phyloP scores from a whole-genome alignment of 2,888 invertebrate species.

The Nomada lathburiana region DNA sequence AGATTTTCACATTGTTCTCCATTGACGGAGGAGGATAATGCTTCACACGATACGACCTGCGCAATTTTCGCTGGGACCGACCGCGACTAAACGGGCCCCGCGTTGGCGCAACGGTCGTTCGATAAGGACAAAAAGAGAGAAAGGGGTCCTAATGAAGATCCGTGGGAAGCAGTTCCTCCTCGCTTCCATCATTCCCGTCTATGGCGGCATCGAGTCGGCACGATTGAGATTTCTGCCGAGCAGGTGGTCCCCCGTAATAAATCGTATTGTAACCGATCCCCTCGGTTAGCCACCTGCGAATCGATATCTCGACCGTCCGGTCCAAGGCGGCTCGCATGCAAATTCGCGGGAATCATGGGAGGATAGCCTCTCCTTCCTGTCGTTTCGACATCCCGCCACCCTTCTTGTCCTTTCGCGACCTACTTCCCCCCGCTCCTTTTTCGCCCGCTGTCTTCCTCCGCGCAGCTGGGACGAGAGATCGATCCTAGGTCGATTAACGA shows the following conservation, averaged over 20 bases:
- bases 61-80: no score
- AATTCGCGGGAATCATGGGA: slow-evolving; percentile 72
- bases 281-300: slow-evolving; percentile 80
- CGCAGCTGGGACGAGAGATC: slow-evolving; percentile 11
- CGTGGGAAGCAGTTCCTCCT: slow-evolving; percentile 62
- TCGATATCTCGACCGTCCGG: slow-evolving; percentile 78
- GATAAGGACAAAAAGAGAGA: not conserved
- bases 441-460: not conserved
- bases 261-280: slow-evolving; percentile 82
- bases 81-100: no score
- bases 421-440: slow-evolving; percentile 29
- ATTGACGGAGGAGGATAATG: no score
- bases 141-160: slow-evolving; percentile 68
- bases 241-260: slow-evolving; percentile 82
- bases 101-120: slow-evolving; percentile 1
- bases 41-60: no score
- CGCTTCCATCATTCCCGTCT: slow-evolving; percentile 67
- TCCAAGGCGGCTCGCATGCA: slow-evolving; percentile 75
- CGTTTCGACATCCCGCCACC: slow-evolving; percentile 48
- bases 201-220: slow-evolving; percentile 71
- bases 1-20: no score
- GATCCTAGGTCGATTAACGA: slow-evolving; percentile 7
- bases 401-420: slow-evolving; percentile 12
- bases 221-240: slow-evolving; percentile 80
- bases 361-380: slow-evolving; percentile 64